Conservation (phyloP, 2,888 invertebrate genomes). For the Pachycephus smyrnensis region DNA sequence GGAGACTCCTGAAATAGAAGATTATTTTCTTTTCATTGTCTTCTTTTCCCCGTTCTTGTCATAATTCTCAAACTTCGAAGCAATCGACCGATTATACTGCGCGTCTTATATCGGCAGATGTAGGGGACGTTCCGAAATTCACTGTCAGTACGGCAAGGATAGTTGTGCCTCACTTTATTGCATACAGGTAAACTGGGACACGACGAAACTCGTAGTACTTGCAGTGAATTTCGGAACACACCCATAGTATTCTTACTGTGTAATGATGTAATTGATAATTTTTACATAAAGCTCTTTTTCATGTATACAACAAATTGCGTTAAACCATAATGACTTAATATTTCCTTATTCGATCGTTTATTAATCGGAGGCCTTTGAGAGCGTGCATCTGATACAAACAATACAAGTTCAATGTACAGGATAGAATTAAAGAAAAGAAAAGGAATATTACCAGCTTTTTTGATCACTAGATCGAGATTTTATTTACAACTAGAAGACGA, state of each 20-base stretch:
- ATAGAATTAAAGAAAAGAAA: constrained; percentile 9
- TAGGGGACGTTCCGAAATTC: no score
- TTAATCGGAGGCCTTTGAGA: constrained; percentile 13
- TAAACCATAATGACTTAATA: not conserved
- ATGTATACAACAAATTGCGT: not conserved
- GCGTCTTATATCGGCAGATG: constrained; percentile 21
- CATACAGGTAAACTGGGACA: no score
- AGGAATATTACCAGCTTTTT: constrained; percentile 11
- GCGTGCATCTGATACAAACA: constrained; percentile 11
- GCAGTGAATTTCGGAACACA: no score
- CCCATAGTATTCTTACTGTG: not conserved
- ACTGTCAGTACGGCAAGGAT: no score
- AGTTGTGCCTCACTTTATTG: no score
- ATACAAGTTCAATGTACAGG: constrained; percentile 6
- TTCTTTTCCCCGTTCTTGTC: not conserved
- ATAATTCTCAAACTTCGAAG: constrained; percentile 35
- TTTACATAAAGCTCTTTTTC: constrained; percentile 20
- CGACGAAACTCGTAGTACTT: no score
- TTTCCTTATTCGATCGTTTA: constrained; percentile 6
- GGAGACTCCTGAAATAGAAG: not conserved
- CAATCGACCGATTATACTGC: constrained; percentile 36
- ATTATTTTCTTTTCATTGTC: not conserved
- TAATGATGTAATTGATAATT: constrained; percentile 9
- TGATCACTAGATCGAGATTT: constrained; percentile 47
- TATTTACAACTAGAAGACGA: constrained; percentile 49